Evolutionary conservation across 2,888 invertebrate species (phyloP), one percentile per base, ranked within the genome.

Genomic region (Hypomecis atomaria): DNA sequence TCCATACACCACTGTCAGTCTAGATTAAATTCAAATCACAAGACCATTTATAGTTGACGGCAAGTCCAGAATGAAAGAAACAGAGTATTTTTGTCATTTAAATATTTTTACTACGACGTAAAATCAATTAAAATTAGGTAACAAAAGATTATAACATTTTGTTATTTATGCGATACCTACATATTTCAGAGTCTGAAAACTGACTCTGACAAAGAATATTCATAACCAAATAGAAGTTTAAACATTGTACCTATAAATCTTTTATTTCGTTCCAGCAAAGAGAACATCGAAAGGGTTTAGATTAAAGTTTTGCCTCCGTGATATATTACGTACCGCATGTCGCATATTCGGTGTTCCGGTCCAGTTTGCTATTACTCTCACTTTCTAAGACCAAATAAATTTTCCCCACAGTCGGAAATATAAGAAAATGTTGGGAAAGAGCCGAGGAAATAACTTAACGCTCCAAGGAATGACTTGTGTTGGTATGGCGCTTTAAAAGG

Each of bases 241-340:
- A 61, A 44, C 38, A 40, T 33, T 33, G 40, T 11, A 10, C 37
- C 38, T 48, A 63, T 58, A 49, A 54, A 58, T 58, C 53, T 57
- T 47, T 33, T 58, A 57, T 58, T 57, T 57, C 53, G 53, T 43
- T 64, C 61, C 55, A 64, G 71, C 49, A 70, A 36, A 42, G 23
- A 43, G 58, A 56, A 55, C 74, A 71, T 76, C 71, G 71, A 76
- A 73, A 74, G 71, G 75, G 70, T 76, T 78, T 70, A 78, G 78
- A 83, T 80, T 82, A 81, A 83, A 83, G 78, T 83, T 84, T 79
- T 72, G 77, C 78, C 68, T 72, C 65, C 56, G 71, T 83, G 85
- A 87, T 85, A 84, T 86, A 87, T 87, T 80, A 81, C 78, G 80
- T 82, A 79, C 78, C 79, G 79, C 75, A 75, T 82, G 84, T 83